A percentile compares a stretch with the other conserved stretches of the same genome.
Conservation (phyloP, 2,888 invertebrate species). For the Steinernema carpocapsae region DNA sequence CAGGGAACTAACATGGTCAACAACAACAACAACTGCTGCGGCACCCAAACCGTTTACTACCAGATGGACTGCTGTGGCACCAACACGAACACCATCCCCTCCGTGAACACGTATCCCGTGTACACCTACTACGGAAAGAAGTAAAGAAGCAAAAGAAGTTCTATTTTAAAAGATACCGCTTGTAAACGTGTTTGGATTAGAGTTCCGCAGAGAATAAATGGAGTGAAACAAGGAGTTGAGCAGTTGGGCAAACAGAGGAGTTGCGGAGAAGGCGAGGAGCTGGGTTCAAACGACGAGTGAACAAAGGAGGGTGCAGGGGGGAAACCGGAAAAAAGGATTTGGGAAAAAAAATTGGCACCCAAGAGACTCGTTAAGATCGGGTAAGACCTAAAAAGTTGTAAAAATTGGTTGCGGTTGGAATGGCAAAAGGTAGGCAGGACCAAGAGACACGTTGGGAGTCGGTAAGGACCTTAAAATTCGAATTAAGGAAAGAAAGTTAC, state of each 20-base stretch:
- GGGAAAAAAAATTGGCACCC: neutral
- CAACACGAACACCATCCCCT: neutral
- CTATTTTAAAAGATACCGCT: constrained; percentile 13
- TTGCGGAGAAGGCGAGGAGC: neutral
- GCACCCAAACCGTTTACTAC: neutral
- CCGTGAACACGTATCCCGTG: neutral
- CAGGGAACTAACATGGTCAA: too few species aligned
- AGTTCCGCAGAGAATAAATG: neutral
- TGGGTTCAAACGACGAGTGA: constrained; percentile 13
- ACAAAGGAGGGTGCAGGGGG: neutral
- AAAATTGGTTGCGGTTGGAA: too few species aligned
- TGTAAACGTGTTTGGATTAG: constrained; percentile 13
- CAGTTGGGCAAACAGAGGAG: constrained; percentile 18
- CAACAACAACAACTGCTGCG: neutral
- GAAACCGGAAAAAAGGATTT: neutral
- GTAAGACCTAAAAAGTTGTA: too few species aligned
- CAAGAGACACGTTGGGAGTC: too few species aligned
- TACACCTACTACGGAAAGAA: constrained; percentile 30
- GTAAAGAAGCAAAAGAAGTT: neutral
- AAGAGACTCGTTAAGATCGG: too few species aligned
- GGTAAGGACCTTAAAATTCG: too few species aligned
- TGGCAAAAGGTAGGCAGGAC: too few species aligned
- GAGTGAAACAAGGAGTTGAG: constrained; percentile 6
- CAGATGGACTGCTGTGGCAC: neutral
- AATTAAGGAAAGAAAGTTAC: too few species aligned